Conservation (phyloP, 64 coral and sea anemone genomes). For the Montipora foliosa region DNA sequence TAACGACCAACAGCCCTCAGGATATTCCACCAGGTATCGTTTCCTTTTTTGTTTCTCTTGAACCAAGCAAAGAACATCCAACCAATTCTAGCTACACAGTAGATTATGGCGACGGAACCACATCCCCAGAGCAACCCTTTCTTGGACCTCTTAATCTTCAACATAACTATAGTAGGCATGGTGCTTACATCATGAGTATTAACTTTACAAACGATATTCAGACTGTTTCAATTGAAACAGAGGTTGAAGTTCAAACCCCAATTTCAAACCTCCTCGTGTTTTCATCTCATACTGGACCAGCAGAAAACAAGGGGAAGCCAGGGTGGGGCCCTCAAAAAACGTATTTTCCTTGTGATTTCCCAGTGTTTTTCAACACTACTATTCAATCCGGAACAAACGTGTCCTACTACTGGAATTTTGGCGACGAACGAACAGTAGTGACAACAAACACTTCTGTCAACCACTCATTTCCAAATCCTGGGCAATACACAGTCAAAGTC, state of each 20-base stretch:
- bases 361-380: conserved; percentile 26
- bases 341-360: conserved; percentile 68
- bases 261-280: conserved; percentile 35
- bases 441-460: conserved; percentile 43
- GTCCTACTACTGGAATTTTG: conserved; percentile 63
- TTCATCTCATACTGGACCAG: conserved; percentile 60
- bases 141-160: conserved; percentile 4
- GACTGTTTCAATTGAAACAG: conserved; percentile 6
- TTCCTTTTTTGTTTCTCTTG: conserved; percentile 49
- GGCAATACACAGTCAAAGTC: conserved; percentile 22
- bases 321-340: conserved; percentile 61
- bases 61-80: conserved; percentile 25
- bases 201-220: conserved; percentile 65
- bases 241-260: conserved; percentile 78
- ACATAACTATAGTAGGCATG: conserved; percentile 53
- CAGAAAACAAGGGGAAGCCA: conserved; percentile 53
- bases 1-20: conserved; percentile 61
- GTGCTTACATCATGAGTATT: conserved; percentile 72
- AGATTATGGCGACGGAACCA: conserved; percentile 72
- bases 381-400: conserved; percentile 88
- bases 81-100: conserved; percentile 71
- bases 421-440: conserved; percentile 23
- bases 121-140: not conserved
- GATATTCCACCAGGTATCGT: conserved; percentile 76
- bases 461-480: conserved; percentile 43